Conservation (phyloP, 2,113 vertebrate genomes). For the Eurystomus gularis region DNA sequence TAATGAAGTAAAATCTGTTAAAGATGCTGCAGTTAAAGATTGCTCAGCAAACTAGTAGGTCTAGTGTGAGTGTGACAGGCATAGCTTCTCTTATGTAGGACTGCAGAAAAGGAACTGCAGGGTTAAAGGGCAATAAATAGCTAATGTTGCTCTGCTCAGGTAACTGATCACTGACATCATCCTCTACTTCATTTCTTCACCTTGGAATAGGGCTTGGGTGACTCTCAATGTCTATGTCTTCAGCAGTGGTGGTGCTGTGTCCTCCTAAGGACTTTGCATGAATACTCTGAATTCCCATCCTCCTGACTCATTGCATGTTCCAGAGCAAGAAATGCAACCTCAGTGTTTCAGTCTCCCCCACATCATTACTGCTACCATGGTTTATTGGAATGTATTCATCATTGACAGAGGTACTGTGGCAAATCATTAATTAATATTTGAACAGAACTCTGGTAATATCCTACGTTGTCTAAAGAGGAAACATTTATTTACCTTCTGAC, state of each 20-base stretch:
- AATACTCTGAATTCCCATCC: not conserved
- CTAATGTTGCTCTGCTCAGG: not conserved
- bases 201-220: not conserved
- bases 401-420: not conserved
- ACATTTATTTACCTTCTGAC: not conserved
- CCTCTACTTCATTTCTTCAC: not conserved
- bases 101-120: not conserved
- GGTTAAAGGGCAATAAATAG: not conserved
- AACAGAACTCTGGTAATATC: not conserved
- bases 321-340: not conserved
- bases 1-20: slow-evolving; percentile 13
- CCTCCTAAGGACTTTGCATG: not conserved
- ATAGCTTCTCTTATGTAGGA: not conserved
- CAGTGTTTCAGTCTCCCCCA: not conserved
- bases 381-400: not conserved
- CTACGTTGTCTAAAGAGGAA: not conserved
- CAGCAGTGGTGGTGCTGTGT: not conserved
- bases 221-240: not conserved
- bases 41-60: not conserved
- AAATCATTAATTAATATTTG: not conserved
- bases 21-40: not conserved
- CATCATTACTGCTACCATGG: not conserved
- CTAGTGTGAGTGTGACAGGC: not conserved
- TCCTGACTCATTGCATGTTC: rapidly evolving
- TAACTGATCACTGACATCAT: not conserved